Evolutionary conservation across 2,888 invertebrate genomes (phyloP), one percentile per base, ranked within the genome.

Genomic region (Leptinotarsa haldemani): DNA sequence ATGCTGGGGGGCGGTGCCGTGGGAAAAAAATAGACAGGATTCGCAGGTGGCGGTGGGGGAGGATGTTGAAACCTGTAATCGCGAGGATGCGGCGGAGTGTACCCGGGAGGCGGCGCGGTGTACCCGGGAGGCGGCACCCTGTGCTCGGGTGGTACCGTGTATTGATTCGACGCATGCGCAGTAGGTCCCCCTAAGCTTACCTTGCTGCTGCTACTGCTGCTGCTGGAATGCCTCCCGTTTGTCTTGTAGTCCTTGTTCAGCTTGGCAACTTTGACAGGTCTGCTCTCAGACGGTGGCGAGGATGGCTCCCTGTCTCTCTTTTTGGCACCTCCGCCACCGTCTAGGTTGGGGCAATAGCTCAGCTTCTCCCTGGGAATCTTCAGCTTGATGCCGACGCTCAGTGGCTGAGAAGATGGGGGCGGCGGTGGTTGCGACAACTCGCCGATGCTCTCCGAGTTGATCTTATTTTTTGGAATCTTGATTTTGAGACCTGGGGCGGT

Each of bases 401-500:
- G 79, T 48, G 76, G 79, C 52, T 77, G 81, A n/a, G 79, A 76
- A 15, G 18, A 52, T 22, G 25, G 74, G 48, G 4, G 65, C 52
- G 77, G 76, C 48, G 77, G 75, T 40, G 40, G 66, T 65, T 78
- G 73, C 12, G 78, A 71, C 50, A 79, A 66, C 67, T 90, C 78
- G 86, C 89, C 78, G 71, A 86, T 83, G 74, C 85, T 68, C 78
- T 88, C 91, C 66, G 89, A 89, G 80, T 92, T 92, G 58, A 94
- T 86, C 68, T 93, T 89, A 78, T 94, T 94, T 84, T 94, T 94
- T 0, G 94, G 93, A 69, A 95, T 95, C 86, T 95, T 95, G 66
- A 95, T 94, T 86, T 95, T 95, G 65, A 95, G 84, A 0, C 93
- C 92, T 1, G 87, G 83, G 0, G 46, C 65, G 12, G 74, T 63